Base-by-base conservation (phyloP, 2,888 invertebrate species). In the Leuctra nigra region DNA sequence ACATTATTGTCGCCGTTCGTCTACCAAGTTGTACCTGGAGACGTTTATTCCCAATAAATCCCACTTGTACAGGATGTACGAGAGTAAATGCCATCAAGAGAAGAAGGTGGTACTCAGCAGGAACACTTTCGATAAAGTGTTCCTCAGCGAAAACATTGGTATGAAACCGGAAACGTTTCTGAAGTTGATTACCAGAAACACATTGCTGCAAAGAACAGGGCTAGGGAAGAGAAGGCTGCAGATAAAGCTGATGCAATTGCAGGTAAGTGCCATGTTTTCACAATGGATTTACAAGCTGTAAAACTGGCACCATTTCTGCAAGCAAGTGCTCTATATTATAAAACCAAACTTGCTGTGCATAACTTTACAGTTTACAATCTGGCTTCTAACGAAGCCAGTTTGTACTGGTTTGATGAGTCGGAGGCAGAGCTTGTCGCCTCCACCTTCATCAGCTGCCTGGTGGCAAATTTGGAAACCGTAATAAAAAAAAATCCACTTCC, bases 341-440 rank as follows among this genome's bases (percentile, higher is more conserved):
- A 67, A 58, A 63, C 63, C 1, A 68, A 68, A 54, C 57, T 68
- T 11, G 57, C 57, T 13, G 58, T 61, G 7, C 66, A 67, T 55
- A 67, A 68, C 59, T 67, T 65, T 54, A 66, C 63, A 1, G 36
- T 68, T 25, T 66, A 56, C 50, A 52, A 68, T 56, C 23, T 67
- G 22, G 61, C 48, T 11, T 64, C 59, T 9, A 54, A 62, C 6
- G 53, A 63, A 16, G 58, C 41, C 7, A 59, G 38, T 18, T 64
- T 65, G 39, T 67, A 64, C 57, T 67, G 66, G 66, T 54, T 20
- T 13, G 18, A 44, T 13, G 66, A 67, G 54, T 29, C 61, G 11
- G 58, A 63, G 38, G 61, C 56, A 52, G 50, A 60, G 33, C 33
- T 64, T 47, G 55, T 44, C 18, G 64, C 65, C 13, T 63, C 64